A percentile compares a stretch with the other conserved stretches of the same genome.
Evolutionary conservation across 1,140 invertebrate genomes (phyloP).

Genomic region (Brachionus koreanus): DNA sequence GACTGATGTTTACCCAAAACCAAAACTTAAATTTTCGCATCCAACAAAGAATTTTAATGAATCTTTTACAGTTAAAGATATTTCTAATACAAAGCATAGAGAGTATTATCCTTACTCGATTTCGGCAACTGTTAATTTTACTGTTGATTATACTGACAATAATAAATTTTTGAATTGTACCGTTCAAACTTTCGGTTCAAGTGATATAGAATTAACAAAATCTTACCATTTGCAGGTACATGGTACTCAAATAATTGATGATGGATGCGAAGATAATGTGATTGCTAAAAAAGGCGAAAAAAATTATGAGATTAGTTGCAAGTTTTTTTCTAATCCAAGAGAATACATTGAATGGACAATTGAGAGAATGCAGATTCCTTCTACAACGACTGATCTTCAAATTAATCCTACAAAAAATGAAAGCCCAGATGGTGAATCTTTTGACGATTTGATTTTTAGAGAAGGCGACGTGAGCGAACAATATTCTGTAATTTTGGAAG

Average conservation of each 20-base stretch:
- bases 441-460: neutral
- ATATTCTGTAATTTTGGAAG: neutral
- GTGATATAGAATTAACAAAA: neutral
- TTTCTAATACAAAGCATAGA: slow-evolving; percentile 16
- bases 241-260: slow-evolving; percentile 30
- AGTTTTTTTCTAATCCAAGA: slow-evolving; percentile 40
- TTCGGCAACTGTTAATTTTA: neutral
- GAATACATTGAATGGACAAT: neutral
- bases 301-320: slow-evolving; percentile 8
- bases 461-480: neutral
- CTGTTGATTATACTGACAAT: neutral
- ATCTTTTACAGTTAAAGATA: neutral
- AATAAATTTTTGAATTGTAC: slow-evolving; percentile 14
- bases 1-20: slow-evolving; percentile 30
- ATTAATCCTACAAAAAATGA: neutral
- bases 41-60: neutral
- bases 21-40: neutral
- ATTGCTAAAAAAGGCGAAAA: neutral
- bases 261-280: neutral
- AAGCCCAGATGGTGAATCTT: neutral
- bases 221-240: neutral
- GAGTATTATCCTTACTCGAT: slow-evolving; percentile 31
- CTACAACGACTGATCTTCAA: neutral
- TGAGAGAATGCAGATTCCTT: neutral
- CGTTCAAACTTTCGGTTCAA: neutral